Conservation (phyloP, 92 coral and sea anemone genomes). For the Paramuricea clavata region DNA sequence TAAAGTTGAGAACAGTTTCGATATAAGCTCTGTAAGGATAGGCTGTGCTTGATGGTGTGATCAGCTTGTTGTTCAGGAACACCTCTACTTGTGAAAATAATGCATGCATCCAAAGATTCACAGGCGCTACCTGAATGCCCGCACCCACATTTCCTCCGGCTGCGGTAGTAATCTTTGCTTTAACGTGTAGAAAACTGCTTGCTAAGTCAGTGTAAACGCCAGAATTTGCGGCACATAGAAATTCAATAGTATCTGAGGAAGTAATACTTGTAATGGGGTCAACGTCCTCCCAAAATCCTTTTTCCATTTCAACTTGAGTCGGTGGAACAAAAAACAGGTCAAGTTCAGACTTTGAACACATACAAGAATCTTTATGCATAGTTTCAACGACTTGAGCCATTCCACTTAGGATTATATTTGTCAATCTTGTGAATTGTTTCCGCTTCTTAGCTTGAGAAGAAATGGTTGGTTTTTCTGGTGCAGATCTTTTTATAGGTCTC, state of each 20-base stretch:
- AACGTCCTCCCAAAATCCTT: slow-evolving; percentile 28
- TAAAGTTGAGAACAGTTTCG: slow-evolving; percentile 28
- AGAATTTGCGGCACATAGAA: too few relatives aligned
- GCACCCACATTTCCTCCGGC: background rate
- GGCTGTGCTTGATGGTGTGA: slow-evolving; percentile 16
- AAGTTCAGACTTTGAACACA: too few relatives aligned
- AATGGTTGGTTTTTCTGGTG: slow-evolving; percentile 28
- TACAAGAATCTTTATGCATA: too few relatives aligned
- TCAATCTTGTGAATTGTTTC: slow-evolving; percentile 43
- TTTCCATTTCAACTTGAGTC: slow-evolving; percentile 15
- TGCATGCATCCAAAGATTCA: slow-evolving; percentile 31
- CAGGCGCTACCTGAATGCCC: background rate
- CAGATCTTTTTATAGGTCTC: slow-evolving; percentile 57
- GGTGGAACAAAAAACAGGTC: slow-evolving; percentile 9
- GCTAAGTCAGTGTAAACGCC: too few relatives aligned
- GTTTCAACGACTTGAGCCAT: slow-evolving; percentile 13
- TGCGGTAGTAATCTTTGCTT: background rate
- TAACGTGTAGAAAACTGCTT: too few relatives aligned
- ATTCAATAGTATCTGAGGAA: slow-evolving; percentile 24
- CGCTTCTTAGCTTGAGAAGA: slow-evolving; percentile 57
- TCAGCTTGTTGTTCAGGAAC: slow-evolving; percentile 28
- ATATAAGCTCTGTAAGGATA: slow-evolving; percentile 50
- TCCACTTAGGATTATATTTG: background rate
- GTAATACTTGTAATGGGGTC: slow-evolving; percentile 11
- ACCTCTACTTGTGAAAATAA: slow-evolving; percentile 48